A percentile compares a stretch with the other conserved stretches of the same genome.
Evolutionary conservation across 2,113 vertebrate species (phyloP).

Genomic region (Trichechus manatus): DNA sequence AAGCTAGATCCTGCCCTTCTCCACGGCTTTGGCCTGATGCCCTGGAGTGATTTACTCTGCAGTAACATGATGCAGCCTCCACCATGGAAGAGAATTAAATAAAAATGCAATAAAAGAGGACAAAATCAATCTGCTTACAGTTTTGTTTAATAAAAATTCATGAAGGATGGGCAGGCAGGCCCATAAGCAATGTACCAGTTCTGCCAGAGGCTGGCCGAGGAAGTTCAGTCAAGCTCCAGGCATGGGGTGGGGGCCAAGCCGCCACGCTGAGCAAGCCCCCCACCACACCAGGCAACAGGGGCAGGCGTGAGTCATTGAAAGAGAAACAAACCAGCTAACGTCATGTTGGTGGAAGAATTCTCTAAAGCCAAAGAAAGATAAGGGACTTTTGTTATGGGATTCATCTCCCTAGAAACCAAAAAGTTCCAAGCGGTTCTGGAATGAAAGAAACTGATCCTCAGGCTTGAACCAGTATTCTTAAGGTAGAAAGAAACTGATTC

Average conservation of each 20-base stretch:
- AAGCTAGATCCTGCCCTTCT: slow-evolving; percentile 87
- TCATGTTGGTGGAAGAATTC: neutral
- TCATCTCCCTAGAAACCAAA: neutral
- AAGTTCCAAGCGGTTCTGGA: neutral
- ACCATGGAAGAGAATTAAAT: slow-evolving; percentile 96
- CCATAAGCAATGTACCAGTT: slow-evolving; percentile 93
- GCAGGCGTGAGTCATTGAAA: slow-evolving; percentile 77
- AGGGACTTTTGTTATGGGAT: neutral
- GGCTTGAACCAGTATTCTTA: neutral
- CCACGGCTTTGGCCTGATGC: slow-evolving; percentile 87
- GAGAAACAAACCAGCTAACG: slow-evolving; percentile 62
- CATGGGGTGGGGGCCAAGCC: slow-evolving; percentile 72
- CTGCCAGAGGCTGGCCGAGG: slow-evolving; percentile 87
- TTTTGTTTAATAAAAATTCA: slow-evolving; percentile 99
- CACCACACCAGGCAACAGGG: slow-evolving; percentile 73
- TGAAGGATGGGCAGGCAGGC: slow-evolving; percentile 95
- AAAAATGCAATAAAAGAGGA: slow-evolving; percentile 99
- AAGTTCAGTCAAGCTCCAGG: slow-evolving; percentile 80
- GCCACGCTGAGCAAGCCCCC: slow-evolving; percentile 82
- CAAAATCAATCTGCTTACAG: slow-evolving; percentile 99
- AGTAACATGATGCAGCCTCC: slow-evolving; percentile 90
- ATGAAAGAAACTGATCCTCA: neutral
- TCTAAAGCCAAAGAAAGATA: neutral
- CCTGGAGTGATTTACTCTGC: slow-evolving; percentile 89
- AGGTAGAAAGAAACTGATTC: neutral